Evolutionary conservation across 2,113 vertebrate species (phyloP), one percentile per base, ranked within the genome.

Genomic region (Rhinichthys klamathensis): DNA sequence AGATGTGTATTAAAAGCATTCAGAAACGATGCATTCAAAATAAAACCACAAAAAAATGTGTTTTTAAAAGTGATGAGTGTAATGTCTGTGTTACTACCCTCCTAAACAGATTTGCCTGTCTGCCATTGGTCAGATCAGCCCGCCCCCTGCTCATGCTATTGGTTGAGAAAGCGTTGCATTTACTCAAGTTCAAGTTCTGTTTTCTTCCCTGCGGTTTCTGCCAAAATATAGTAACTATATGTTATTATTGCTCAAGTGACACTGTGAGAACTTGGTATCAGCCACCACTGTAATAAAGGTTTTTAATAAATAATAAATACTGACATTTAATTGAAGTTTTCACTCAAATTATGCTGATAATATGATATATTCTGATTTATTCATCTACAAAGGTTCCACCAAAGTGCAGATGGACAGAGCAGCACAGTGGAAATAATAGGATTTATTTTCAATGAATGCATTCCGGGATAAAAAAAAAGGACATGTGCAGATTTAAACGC

Each of bases 391-490:
- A 30, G 41, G 6, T 75, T 49, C 16, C 13, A 30, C 41, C 15
- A 76, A 4, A 54, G 73, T 76, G 25, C 46, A 76, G 46, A 54
- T 54, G 73, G 73, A 46, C 16, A 32, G 73, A 76, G 46, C 73
- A 76, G 46, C 25, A 18, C 46, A 21, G 73, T 54, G 44, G 73
- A 54, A 76, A 76, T 73, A 73, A 73, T 51, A 54, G 73, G 73
- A 76, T 76, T 76, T 76, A 54, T 54, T 76, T 76, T 76, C 46
- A 54, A 76, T 76, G 46, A 76, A 76, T 54, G 27, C 73, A 51
- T 54, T 76, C 46, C 46, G 27, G 46, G 32, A 76, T 15, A 54
- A 67, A 44, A 51, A 67, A 69, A 27, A 76, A 21, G 23, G 70
- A 25, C 6, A n/a, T n/a, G 49, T 77, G 49, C 4, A 32, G 75